Evolutionary conservation across 1,140 invertebrate genomes (phyloP), one percentile per base, ranked within the genome.

Genomic region (Drosophila dunni): DNA sequence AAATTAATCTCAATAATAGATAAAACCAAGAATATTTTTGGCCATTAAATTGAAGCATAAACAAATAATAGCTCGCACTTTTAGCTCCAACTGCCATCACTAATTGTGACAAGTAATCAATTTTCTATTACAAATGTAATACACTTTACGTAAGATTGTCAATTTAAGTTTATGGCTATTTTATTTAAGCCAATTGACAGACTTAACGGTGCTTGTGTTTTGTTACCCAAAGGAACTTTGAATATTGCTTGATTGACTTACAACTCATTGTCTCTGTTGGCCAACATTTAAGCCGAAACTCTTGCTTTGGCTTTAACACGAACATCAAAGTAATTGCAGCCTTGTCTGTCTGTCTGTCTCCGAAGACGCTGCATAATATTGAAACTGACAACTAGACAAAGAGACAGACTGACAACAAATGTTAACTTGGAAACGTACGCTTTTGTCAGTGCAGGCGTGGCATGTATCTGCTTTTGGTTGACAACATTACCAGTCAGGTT

Each of bases 291-390:
- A 40, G 53, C 45, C 33, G 11, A 3, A 11, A 29, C 64, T 15
- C 36, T n/a, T 15, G 13, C 54, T 51, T 64, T 20, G 45, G 56
- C 46, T 10, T 34, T 46, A 67, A 65, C 56, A 72, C 51, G 58
- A 67, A 61, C 50, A 72, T 57, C 53, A 75, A 76, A 83, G 76
- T 79, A 82, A 83, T 79, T 83, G 80, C 76, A 83, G 63, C 79
- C 62, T 68, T 58, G 15, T 33, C 57, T 44, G 62, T 50, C 53
- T 58, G 15, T 33, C 57, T 44, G 62, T 50, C 53, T 29, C 11
- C 2, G 40, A 56, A 56, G 75, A 69, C 63, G 74, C 58, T 81
- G 75, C 66, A 86, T 72, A 65, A 63, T 76, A 85, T 78, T 75
- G 66, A 75, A 66, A 58, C 56, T 84, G 82, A 44, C 83, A 85